Conservation (phyloP, 1,140 invertebrate genomes). For the Drosophila saltans region DNA sequence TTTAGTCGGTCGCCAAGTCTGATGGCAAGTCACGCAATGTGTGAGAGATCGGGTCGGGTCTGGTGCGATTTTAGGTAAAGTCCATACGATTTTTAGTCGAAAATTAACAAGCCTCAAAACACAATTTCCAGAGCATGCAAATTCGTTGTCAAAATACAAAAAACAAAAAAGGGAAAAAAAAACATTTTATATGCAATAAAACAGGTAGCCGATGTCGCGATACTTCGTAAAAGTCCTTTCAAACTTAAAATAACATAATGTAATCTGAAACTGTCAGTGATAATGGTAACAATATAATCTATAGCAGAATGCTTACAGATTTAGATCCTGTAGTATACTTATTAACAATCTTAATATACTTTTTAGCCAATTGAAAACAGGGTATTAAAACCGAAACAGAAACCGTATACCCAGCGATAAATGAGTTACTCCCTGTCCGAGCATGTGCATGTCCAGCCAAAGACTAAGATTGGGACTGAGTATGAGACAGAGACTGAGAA, state of each 20-base stretch:
- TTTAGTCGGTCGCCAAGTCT: conserved; percentile 21
- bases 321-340: too few relatives aligned
- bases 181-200: not conserved
- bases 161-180: conserved; percentile 28
- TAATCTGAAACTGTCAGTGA: not conserved
- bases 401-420: conserved; percentile 57
- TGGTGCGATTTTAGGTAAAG: conserved; percentile 35
- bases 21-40: conserved; percentile 69
- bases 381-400: conserved; percentile 37
- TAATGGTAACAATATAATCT: too few relatives aligned
- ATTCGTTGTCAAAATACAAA: conserved; percentile 78
- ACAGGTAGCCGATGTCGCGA: conserved; percentile 1
- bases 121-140: conserved; percentile 81
- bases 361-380: not conserved
- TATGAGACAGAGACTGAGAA: not conserved
- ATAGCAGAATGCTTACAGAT: too few relatives aligned
- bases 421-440: conserved; percentile 76
- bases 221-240: not conserved
- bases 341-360: too few relatives aligned
- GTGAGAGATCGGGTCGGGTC: conserved; percentile 22
- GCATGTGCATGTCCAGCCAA: conserved; percentile 73
- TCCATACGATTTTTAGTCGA: conserved; percentile 68
- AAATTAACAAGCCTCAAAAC: conserved; percentile 81
- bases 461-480: conserved; percentile 38
- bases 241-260: not conserved